Conservation (phyloP, 2,113 vertebrate species). For the Leiothrix lutea region DNA sequence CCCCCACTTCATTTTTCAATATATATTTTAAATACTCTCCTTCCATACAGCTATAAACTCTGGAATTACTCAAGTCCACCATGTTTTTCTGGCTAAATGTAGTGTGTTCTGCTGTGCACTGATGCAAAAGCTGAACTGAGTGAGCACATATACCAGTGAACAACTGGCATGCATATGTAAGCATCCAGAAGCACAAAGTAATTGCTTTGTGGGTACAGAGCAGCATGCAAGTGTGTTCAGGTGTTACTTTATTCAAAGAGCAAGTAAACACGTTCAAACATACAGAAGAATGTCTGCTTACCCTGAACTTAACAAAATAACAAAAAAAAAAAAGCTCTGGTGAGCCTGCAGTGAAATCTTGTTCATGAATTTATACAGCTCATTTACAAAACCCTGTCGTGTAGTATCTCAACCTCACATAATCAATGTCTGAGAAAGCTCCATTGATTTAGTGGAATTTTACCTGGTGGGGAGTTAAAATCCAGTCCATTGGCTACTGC, state of each 20-base stretch:
- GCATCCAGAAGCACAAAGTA: not conserved
- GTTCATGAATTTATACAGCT: not conserved
- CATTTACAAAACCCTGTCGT: not conserved
- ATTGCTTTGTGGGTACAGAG: not conserved
- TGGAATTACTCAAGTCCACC: not conserved
- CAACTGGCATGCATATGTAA: not conserved
- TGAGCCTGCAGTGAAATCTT: not conserved
- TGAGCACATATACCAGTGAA: not conserved
- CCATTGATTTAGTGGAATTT: not conserved
- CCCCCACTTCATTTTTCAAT: not conserved
- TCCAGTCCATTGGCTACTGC: not conserved
- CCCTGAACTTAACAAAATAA: not conserved
- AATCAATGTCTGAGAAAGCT: not conserved
- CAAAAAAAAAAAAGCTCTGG: not conserved
- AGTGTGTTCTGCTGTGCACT: not conserved
- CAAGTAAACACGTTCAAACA: not conserved
- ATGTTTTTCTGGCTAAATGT: not conserved
- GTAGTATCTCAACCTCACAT: not conserved
- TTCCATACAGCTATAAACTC: not conserved
- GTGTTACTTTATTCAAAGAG: slow-evolving; percentile 6
- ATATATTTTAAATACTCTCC: not conserved
- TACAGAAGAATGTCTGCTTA: not conserved
- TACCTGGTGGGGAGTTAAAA: not conserved
- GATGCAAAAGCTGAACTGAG: not conserved
- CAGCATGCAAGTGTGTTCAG: not conserved